These are phyloP conservation scores for Syritta pipiens DNA, from an alignment of 2,888 invertebrate genomes.

Conservation along the genomic window DNA sequence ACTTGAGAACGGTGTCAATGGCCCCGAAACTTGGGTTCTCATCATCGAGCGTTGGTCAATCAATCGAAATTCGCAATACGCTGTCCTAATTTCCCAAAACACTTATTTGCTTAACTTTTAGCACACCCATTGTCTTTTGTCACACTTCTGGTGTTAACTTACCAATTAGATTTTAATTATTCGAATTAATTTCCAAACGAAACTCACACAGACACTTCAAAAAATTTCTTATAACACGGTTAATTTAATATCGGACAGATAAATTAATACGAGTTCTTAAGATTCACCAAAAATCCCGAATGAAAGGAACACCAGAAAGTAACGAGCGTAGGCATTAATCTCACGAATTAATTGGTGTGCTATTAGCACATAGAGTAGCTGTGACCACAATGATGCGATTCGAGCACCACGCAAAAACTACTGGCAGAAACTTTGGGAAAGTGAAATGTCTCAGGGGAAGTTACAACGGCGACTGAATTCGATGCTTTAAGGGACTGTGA, in stretches of 20 bases:
- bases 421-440: background rate
- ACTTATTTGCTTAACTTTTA: constrained; percentile 6
- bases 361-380: constrained; percentile 8
- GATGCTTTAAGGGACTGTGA: constrained; percentile 34
- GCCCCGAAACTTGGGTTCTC: too few species aligned
- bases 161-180: constrained; percentile 25
- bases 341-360: background rate
- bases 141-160: constrained; percentile 20
- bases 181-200: background rate
- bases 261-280: too few species aligned
- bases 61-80: background rate
- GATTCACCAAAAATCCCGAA: too few species aligned
- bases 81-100: background rate
- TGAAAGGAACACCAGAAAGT: too few species aligned
- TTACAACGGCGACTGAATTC: constrained; percentile 76
- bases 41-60: background rate
- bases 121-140: background rate
- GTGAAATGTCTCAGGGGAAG: constrained; percentile 74
- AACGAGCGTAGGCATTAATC: background rate
- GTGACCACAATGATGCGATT: constrained; percentile 4
- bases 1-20: too few species aligned
- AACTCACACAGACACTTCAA: background rate
- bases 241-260: too few species aligned
- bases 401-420: background rate
- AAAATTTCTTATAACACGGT: too few species aligned